Percentiles rank a stretch among this genome's conserved stretches.
These are phyloP conservation scores for Coenobita brevimanus DNA, from an alignment of 1,140 invertebrate genomes.

Conservation along the genomic window DNA sequence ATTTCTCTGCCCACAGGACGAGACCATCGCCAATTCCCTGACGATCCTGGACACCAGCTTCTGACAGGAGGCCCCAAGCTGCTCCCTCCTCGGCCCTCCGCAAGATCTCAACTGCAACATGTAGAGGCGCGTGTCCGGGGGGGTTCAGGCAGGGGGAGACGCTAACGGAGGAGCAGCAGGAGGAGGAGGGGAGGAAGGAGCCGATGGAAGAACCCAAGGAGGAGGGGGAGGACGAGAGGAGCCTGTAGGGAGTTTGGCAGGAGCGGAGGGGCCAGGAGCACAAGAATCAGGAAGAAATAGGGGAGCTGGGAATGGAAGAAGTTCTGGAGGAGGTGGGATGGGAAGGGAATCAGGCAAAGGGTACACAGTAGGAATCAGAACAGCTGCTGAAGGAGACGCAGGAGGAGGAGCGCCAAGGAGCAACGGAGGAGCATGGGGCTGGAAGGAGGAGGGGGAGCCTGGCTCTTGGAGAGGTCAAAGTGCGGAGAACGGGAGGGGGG, in stretches of 20 bases:
- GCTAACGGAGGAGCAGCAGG: neutral
- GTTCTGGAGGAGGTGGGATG: too few species aligned
- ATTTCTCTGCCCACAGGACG: slow-evolving; percentile 30
- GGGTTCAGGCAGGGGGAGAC: neutral
- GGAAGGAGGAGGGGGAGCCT: too few species aligned
- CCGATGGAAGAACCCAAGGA: neutral
- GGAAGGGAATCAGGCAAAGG: neutral
- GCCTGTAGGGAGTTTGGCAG: too few species aligned
- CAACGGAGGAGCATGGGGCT: too few species aligned
- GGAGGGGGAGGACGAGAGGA: neutral
- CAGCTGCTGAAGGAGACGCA: too few species aligned
- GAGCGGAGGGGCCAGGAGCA: too few species aligned
- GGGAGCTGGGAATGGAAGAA: neutral
- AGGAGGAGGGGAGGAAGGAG: neutral
- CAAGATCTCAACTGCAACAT: slow-evolving; percentile 61
- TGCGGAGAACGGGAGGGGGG: too few species aligned
- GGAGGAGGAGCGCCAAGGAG: too few species aligned
- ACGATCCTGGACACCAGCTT: slow-evolving; percentile 62
- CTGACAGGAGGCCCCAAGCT: slow-evolving; percentile 60
- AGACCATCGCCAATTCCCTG: slow-evolving; percentile 61
- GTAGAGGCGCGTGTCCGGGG: slow-evolving; percentile 52
- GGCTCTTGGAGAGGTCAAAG: too few species aligned
- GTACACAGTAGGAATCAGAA: too few species aligned
- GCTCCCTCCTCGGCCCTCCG: slow-evolving; percentile 18
- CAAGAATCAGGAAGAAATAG: neutral